These are phyloP conservation scores for Chaetorhynchus papuensis DNA, from an alignment of 2,113 vertebrate genomes.

Conservation along the genomic window DNA sequence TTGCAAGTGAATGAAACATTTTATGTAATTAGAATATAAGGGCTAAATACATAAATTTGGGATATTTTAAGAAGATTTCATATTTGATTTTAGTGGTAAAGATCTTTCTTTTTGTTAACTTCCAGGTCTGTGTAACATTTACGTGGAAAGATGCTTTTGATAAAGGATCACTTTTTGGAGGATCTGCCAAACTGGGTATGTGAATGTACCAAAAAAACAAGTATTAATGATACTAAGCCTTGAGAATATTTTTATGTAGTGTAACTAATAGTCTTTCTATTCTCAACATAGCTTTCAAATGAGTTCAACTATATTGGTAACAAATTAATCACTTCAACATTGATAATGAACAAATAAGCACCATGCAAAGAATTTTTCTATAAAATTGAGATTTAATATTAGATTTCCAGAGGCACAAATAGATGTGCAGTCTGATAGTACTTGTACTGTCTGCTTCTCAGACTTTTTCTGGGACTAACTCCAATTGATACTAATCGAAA, in stretches of 20 bases:
- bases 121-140: conserved; percentile 93
- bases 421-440: background rate
- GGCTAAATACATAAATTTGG: background rate
- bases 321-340: background rate
- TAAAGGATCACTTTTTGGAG: conserved; percentile 96
- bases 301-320: background rate
- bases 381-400: background rate
- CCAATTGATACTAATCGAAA: background rate
- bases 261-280: background rate
- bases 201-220: background rate
- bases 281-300: background rate
- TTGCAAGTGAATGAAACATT: background rate
- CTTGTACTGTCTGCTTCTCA: background rate
- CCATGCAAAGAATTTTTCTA: background rate
- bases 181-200: conserved; percentile 95
- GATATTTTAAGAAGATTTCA: background rate
- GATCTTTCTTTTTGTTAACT: background rate
- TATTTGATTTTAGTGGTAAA: background rate
- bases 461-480: background rate
- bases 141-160: conserved; percentile 99
- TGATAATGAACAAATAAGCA: background rate
- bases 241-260: background rate
- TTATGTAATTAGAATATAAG: background rate
- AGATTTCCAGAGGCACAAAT: background rate
- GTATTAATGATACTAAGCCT: background rate